A percentile compares a stretch with the other conserved stretches of the same genome.
Conservation (phyloP, 2,888 invertebrate species). For the Gymnosoma rotundatum region DNA sequence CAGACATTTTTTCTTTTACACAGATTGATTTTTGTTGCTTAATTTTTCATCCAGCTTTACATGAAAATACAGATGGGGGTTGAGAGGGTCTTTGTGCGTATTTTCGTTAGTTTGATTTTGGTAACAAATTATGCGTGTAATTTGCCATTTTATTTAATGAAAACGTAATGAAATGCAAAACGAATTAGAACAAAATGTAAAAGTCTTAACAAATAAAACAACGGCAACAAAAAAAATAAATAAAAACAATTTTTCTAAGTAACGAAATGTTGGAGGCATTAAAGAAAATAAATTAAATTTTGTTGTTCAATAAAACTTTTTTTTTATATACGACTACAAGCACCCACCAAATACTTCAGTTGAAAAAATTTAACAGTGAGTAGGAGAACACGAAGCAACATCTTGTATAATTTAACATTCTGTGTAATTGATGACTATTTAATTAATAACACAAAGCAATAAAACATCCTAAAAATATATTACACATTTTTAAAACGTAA, state of each 20-base stretch:
- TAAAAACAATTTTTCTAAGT: not conserved
- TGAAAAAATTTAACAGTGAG: not conserved
- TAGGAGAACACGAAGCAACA: not conserved
- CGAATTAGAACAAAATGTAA: conserved; percentile 42
- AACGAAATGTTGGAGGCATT: conserved; percentile 57
- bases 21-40: conserved; percentile 40
- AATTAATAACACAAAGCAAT: conserved; percentile 52
- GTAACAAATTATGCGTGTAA: conserved; percentile 80
- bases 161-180: conserved; percentile 81
- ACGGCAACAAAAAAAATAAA: too few species aligned
- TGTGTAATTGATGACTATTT: conserved; percentile 64
- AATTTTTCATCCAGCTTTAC: conserved; percentile 12
- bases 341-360: not conserved
- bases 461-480: conserved; percentile 5
- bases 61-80: too few species aligned
- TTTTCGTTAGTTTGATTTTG: conserved; percentile 56
- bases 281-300: conserved; percentile 67
- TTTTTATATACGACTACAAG: too few species aligned
- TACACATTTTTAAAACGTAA: not conserved
- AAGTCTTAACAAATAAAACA: not conserved
- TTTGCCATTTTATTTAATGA: conserved; percentile 81
- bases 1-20: not conserved
- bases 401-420: conserved; percentile 56
- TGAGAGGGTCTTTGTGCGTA: not conserved
- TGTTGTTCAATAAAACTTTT: conserved; percentile 31